Evolutionary conservation across 2,797 vertebrate species (phyloP).

Genomic region (Gymnothorax reevesii): DNA sequence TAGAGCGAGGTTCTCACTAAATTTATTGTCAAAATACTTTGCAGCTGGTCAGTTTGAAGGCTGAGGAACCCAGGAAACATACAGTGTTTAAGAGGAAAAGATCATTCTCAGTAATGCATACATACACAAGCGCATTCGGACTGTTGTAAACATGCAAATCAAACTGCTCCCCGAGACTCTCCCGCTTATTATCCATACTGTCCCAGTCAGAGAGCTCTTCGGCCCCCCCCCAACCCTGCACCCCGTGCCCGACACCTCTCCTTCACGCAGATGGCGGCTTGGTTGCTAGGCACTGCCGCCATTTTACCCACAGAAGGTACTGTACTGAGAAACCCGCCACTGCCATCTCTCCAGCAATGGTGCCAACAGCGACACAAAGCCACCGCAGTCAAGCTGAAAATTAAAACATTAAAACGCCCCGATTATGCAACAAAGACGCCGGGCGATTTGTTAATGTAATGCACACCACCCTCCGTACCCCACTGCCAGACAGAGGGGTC

Average conservation of each 20-base stretch:
- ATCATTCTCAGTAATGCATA: conserved; percentile 12
- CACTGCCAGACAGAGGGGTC: no score
- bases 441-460: neutral
- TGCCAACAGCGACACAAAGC: neutral
- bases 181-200: neutral
- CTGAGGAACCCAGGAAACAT: neutral
- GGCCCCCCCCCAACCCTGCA: neutral
- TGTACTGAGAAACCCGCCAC: neutral
- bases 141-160: neutral
- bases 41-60: neutral
- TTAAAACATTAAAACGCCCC: neutral
- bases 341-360: neutral
- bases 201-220: neutral
- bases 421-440: neutral
- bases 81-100: conserved; percentile 6
- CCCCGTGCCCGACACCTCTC: neutral
- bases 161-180: no score
- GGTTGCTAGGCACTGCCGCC: conserved; percentile 4
- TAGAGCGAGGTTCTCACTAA: neutral
- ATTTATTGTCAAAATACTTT: neutral
- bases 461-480: neutral
- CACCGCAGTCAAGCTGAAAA: neutral
- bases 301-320: neutral
- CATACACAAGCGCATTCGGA: neutral
- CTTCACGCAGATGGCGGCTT: neutral